Conservation (phyloP, 64 coral and sea anemone genomes). For the Porites australiensis region DNA sequence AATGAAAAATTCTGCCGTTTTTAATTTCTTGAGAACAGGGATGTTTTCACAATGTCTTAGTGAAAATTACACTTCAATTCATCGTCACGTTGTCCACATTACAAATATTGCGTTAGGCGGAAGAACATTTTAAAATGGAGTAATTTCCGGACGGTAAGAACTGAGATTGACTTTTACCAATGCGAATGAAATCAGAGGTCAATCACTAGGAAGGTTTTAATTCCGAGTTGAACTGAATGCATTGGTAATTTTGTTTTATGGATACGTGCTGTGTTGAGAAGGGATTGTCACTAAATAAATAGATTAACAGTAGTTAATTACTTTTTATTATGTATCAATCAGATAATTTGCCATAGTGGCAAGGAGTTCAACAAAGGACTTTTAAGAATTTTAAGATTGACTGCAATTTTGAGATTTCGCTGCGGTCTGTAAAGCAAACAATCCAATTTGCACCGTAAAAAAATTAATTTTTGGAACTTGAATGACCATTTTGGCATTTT, state of each 20-base stretch:
- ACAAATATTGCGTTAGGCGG: conserved; percentile 34
- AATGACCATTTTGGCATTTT: not conserved
- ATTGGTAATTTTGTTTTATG: conserved; percentile 10
- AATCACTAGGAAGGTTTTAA: conserved; percentile 59
- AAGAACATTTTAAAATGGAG: not conserved
- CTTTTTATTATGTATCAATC: conserved; percentile 57
- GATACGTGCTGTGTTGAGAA: conserved; percentile 44
- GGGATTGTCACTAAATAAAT: conserved; percentile 65
- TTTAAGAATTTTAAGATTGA: conserved; percentile 36
- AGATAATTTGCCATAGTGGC: conserved; percentile 50
- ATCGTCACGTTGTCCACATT: conserved; percentile 11
- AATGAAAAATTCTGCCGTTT: conserved; percentile 5
- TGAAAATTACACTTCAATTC: conserved; percentile 52
- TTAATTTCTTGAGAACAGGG: conserved; percentile 35
- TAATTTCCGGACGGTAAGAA: conserved; percentile 66
- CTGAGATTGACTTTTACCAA: conserved; percentile 50
- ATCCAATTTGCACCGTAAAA: conserved; percentile 6
- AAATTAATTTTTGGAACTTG: conserved; percentile 17
- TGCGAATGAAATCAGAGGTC: conserved; percentile 44
- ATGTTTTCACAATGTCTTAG: conserved; percentile 18
- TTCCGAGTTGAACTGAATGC: conserved; percentile 11
- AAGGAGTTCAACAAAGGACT: conserved; percentile 50
- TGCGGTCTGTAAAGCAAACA: conserved; percentile 49
- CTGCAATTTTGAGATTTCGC: conserved; percentile 31
- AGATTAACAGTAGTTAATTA: conserved; percentile 60